phyloP scores from a whole-genome alignment of 1,140 invertebrate genomes.

The Platyscapa corneri region DNA sequence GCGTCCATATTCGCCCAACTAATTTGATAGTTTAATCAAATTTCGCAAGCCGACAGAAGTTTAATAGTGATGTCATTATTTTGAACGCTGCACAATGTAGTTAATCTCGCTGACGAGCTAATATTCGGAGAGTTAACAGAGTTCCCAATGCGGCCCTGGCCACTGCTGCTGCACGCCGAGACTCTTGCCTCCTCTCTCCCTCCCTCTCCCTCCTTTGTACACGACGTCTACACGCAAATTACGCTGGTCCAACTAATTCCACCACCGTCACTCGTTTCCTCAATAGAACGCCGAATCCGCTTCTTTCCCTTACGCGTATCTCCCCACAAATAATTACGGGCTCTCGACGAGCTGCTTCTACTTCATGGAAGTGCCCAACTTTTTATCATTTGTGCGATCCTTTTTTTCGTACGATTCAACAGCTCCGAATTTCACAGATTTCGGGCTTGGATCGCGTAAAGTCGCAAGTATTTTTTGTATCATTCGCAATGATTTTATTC shows the following conservation, averaged over 20 bases:
- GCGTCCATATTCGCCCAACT: slow-evolving; percentile 73
- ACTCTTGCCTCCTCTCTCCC: slow-evolving; percentile 12
- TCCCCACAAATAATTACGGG: neutral
- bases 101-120: slow-evolving; percentile 74
- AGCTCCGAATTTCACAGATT: no score
- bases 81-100: slow-evolving; percentile 72
- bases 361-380: neutral
- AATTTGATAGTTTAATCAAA: slow-evolving; percentile 76
- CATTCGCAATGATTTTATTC: no score
- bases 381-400: neutral
- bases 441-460: no score
- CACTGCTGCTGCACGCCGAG: slow-evolving; percentile 51
- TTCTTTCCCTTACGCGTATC: slow-evolving; percentile 8
- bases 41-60: slow-evolving; percentile 73
- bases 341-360: neutral
- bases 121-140: slow-evolving; percentile 74
- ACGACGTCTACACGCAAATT: slow-evolving; percentile 39
- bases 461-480: no score
- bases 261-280: neutral
- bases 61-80: slow-evolving; percentile 76
- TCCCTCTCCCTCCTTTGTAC: slow-evolving; percentile 19
- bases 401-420: no score
- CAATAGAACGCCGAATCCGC: slow-evolving; percentile 2
- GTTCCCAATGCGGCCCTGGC: slow-evolving; percentile 71
- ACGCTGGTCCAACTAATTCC: slow-evolving; percentile 49